Evolutionary conservation across 2,113 vertebrate species (phyloP).

Genomic region (Pachycephala philippinensis): DNA sequence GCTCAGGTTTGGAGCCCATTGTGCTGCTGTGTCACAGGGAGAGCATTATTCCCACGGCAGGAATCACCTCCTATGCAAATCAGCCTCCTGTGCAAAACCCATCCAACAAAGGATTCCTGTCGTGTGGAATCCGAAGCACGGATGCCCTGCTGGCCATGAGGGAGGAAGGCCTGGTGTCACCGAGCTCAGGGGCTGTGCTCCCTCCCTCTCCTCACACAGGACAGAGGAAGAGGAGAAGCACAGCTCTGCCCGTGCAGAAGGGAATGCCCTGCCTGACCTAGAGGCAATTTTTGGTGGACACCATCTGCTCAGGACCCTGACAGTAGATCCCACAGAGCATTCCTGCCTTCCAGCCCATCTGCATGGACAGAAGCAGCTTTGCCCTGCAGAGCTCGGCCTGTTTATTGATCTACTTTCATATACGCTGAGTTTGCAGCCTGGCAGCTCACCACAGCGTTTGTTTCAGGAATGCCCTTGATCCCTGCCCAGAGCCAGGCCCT

Average conservation of each 20-base stretch:
- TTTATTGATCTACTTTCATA: not conserved
- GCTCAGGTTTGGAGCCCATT: accelerated
- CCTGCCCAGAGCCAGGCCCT: not conserved
- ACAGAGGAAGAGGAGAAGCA: accelerated
- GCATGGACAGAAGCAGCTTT: not conserved
- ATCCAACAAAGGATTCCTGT: accelerated
- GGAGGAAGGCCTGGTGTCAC: accelerated
- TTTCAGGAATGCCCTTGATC: not conserved
- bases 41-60: not conserved
- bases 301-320: not conserved
- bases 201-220: not conserved
- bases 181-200: too few relatives aligned
- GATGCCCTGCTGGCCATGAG: accelerated
- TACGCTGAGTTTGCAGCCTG: not conserved
- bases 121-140: accelerated
- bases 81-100: accelerated
- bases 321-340: accelerated
- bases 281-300: not conserved
- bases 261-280: not conserved
- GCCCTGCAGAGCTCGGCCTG: not conserved
- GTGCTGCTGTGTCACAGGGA: not conserved
- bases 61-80: accelerated
- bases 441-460: not conserved
- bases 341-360: not conserved
- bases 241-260: not conserved